phyloP scores from a whole-genome alignment of 1,140 invertebrate genomes.

The Proctacanthus coquilletti region DNA sequence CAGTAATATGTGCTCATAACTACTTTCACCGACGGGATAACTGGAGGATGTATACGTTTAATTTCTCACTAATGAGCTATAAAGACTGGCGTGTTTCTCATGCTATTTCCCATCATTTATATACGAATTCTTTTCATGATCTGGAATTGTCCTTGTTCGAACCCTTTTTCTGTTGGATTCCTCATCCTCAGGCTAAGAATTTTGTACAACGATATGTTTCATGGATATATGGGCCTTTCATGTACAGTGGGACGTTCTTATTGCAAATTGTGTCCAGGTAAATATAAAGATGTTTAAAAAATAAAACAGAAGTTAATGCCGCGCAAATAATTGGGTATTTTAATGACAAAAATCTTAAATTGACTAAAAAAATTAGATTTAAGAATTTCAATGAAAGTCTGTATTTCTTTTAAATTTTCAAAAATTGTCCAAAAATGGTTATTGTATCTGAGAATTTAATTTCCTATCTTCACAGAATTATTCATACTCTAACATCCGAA shows the following conservation, averaged over 20 bases:
- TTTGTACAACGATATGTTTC: conserved; percentile 29
- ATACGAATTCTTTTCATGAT: conserved; percentile 63
- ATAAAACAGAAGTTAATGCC: background rate
- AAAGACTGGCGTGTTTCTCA: conserved; percentile 65
- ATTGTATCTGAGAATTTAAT: background rate
- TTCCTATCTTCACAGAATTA: conserved; percentile 15
- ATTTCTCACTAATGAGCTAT: conserved; percentile 44
- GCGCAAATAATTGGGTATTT: conserved; percentile 3
- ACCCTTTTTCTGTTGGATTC: conserved; percentile 53
- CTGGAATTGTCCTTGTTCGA: conserved; percentile 54
- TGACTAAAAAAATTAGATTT: too few species aligned
- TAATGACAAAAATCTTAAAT: too few species aligned
- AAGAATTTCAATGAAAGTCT: too few species aligned
- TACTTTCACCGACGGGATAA: conserved; percentile 67
- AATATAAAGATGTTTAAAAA: conserved; percentile 5
- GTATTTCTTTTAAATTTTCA: conserved; percentile 9
- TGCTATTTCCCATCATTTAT: conserved; percentile 63
- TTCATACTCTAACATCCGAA: conserved; percentile 16
- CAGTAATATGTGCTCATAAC: conserved; percentile 52
- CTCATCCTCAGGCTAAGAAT: conserved; percentile 33
- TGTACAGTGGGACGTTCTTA: conserved; percentile 29
- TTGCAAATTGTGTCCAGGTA: conserved; percentile 22
- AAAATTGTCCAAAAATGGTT: conserved; percentile 5
- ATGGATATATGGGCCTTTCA: conserved; percentile 34
- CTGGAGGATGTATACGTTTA: conserved; percentile 69